These are phyloP conservation scores for Poecilus cupreus DNA, from an alignment of 2,888 invertebrate genomes.

Conservation along the genomic window DNA sequence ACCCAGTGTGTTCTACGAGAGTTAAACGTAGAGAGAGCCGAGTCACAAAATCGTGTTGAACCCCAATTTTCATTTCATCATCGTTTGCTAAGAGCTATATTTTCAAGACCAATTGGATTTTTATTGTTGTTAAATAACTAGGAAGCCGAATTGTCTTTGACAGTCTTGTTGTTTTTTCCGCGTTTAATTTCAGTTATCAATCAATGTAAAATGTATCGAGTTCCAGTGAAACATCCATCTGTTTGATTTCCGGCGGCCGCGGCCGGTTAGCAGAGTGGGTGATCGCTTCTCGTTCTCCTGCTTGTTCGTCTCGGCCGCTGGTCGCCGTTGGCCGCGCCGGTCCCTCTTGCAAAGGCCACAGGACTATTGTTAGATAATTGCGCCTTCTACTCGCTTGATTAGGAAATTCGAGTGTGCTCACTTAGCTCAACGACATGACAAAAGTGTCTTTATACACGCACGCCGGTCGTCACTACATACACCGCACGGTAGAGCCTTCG, in stretches of 20 bases:
- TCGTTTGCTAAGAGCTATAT: too few species aligned
- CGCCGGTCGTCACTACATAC: conserved; percentile 9
- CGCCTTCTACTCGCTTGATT: conserved; percentile 60
- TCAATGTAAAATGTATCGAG: too few species aligned
- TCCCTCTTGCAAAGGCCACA: conserved; percentile 58
- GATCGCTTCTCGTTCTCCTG: not conserved
- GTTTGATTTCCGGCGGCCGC: not conserved
- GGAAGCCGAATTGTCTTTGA: too few species aligned
- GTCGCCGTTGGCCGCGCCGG: conserved; percentile 20
- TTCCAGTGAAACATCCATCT: too few species aligned
- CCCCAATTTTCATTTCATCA: too few species aligned
- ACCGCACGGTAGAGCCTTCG: not conserved
- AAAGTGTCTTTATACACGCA: conserved; percentile 59
- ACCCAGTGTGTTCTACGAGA: too few species aligned
- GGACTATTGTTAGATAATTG: conserved; percentile 62
- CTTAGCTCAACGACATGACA: conserved; percentile 62
- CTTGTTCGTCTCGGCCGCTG: conserved; percentile 16
- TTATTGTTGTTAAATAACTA: too few species aligned
- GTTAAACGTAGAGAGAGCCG: too few species aligned
- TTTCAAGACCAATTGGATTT: too few species aligned
- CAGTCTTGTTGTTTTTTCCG: too few species aligned
- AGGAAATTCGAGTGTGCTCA: conserved; percentile 62
- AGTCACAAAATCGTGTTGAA: too few species aligned
- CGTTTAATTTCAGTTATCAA: too few species aligned
- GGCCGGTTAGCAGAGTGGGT: not conserved